A percentile compares a stretch with the other conserved stretches of the same genome.
Evolutionary conservation across 2,113 vertebrate species (phyloP).

Genomic region (Myanophis thanlyinensis): DNA sequence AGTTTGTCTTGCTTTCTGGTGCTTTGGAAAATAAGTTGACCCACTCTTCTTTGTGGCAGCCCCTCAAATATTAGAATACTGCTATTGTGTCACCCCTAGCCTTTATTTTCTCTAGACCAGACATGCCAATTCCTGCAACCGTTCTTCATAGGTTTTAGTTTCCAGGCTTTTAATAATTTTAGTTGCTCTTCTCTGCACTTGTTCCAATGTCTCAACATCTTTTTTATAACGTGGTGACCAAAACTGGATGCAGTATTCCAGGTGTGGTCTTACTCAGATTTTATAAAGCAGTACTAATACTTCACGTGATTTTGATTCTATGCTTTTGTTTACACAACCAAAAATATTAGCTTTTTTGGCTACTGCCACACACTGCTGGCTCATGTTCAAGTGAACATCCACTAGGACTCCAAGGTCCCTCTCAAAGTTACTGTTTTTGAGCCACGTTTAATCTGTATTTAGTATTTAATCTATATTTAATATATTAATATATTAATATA

Average conservation of each 20-base stretch:
- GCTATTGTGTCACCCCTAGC: background rate
- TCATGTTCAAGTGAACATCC: background rate
- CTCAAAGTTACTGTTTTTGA: background rate
- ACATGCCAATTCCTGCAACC: background rate
- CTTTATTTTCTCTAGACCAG: background rate
- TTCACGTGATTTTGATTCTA: background rate
- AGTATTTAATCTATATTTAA: background rate
- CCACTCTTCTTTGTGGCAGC: background rate
- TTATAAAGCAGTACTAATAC: background rate
- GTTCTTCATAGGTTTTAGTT: background rate
- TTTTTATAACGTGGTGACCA: background rate
- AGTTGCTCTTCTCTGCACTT: background rate
- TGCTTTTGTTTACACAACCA: background rate
- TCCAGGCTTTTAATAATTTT: background rate
- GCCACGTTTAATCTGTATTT: background rate
- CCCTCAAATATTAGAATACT: background rate
- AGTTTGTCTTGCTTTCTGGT: background rate
- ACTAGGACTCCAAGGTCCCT: background rate
- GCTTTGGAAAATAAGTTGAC: background rate
- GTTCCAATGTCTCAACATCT: background rate
- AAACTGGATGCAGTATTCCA: background rate
- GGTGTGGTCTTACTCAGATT: background rate
- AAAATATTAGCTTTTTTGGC: background rate
- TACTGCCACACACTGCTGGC: background rate
- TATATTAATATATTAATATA: background rate